Conservation (phyloP, 2,113 vertebrate species). For the Oceanodroma tethys region DNA sequence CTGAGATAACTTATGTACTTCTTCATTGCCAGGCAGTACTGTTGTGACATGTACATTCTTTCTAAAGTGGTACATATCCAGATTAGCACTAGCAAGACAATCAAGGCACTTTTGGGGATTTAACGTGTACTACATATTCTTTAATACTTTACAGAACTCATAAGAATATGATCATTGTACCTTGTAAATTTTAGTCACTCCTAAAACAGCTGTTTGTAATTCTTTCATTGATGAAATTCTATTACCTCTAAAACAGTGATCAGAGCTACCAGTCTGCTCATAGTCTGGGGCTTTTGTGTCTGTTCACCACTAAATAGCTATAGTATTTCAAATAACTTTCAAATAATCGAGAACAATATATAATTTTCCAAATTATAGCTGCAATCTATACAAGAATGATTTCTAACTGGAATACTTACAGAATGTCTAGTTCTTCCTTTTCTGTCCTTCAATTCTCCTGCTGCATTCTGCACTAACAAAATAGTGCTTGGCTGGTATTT, state of each 20-base stretch:
- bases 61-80: not conserved
- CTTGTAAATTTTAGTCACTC: not conserved
- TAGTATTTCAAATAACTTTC: not conserved
- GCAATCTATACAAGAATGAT: not conserved
- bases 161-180: not conserved
- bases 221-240: not conserved
- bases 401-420: not conserved
- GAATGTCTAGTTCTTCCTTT: not conserved
- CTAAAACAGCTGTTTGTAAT: not conserved
- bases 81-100: not conserved
- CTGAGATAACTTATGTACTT: not conserved
- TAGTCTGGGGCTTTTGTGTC: not conserved
- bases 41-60: not conserved
- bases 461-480: not conserved
- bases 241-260: not conserved
- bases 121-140: fast-evolving
- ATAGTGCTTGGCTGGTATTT: not conserved
- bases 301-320: not conserved
- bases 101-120: not conserved
- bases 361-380: not conserved
- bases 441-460: not conserved
- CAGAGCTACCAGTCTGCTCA: not conserved
- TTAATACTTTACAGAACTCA: not conserved
- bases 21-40: not conserved
- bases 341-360: not conserved